These are phyloP conservation scores for Drosophila tsacasi DNA, from an alignment of 1,140 invertebrate species.

Conservation along the genomic window DNA sequence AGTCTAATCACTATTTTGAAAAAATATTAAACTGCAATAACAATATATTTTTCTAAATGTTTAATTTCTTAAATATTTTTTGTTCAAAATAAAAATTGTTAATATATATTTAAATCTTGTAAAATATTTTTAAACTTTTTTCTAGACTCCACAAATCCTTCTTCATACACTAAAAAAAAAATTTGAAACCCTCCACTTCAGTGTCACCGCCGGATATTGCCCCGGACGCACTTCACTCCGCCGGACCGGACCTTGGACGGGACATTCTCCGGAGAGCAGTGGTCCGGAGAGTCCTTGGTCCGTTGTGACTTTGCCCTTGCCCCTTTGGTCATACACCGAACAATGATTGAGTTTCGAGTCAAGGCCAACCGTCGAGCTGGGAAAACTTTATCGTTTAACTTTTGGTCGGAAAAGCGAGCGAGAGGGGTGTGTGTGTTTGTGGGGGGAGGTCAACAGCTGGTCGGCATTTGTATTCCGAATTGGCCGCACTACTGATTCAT, in stretches of 20 bases:
- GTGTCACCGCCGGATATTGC: slow-evolving; percentile 8
- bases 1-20: too few relatives aligned
- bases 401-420: slow-evolving; percentile 1
- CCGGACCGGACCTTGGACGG: slow-evolving; percentile 10
- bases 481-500: slow-evolving; percentile 65
- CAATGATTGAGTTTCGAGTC: slow-evolving; percentile 50
- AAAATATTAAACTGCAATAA: too few relatives aligned
- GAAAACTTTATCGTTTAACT: slow-evolving; percentile 59
- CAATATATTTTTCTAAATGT: not conserved
- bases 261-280: slow-evolving; percentile 12
- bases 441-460: slow-evolving; percentile 24
- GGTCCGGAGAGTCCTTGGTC: slow-evolving; percentile 1
- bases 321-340: slow-evolving; percentile 33
- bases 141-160: not conserved
- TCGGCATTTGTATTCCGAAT: slow-evolving; percentile 54
- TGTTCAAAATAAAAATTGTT: too few relatives aligned
- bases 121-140: too few relatives aligned
- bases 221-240: slow-evolving; percentile 2
- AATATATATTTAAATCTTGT: too few relatives aligned
- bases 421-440: not conserved
- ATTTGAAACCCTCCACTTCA: not conserved
- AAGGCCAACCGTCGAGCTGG: slow-evolving; percentile 48
- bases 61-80: not conserved
- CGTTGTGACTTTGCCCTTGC: slow-evolving; percentile 20
- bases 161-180: not conserved